phyloP scores from a whole-genome alignment of 2,113 vertebrate species.

The Bubo bubo region DNA sequence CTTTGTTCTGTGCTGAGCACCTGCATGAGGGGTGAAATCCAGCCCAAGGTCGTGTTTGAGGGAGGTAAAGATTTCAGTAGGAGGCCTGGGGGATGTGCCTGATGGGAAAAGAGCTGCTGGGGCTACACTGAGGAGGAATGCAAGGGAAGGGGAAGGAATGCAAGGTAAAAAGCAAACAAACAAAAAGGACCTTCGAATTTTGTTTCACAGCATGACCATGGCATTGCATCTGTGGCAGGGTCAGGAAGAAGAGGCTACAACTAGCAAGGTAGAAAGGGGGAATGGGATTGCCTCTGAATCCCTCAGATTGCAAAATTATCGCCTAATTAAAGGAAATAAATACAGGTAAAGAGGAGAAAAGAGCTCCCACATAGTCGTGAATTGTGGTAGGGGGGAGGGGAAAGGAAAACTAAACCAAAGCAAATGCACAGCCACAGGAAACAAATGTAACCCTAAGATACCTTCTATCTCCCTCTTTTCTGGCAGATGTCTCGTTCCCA shows the following conservation, averaged over 20 bases:
- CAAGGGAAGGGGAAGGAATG: constrained; percentile 3
- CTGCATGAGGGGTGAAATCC: not conserved
- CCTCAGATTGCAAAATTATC: not conserved
- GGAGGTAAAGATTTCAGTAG: not conserved
- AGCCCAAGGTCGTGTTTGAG: not conserved
- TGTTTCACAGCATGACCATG: not conserved
- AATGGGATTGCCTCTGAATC: not conserved
- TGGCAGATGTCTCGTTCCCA: not conserved
- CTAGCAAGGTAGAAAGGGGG: not conserved
- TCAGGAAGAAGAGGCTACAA: not conserved
- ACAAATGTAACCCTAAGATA: constrained; percentile 9
- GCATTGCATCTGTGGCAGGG: not conserved
- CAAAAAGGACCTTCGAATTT: not conserved
- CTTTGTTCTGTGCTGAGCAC: not conserved
- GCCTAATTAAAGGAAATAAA: not conserved
- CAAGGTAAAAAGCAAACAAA: not conserved
- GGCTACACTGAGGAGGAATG: not conserved
- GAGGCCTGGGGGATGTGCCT: not conserved
- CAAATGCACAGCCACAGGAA: constrained; percentile 15
- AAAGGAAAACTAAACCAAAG: not conserved
- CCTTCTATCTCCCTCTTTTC: not conserved
- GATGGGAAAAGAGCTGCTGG: not conserved
- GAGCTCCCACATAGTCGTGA: not conserved
- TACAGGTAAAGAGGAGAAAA: not conserved
- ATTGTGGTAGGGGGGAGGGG: not conserved